Evolutionary conservation across 2,888 invertebrate species (phyloP).

Genomic region (Cephus nigrinus): DNA sequence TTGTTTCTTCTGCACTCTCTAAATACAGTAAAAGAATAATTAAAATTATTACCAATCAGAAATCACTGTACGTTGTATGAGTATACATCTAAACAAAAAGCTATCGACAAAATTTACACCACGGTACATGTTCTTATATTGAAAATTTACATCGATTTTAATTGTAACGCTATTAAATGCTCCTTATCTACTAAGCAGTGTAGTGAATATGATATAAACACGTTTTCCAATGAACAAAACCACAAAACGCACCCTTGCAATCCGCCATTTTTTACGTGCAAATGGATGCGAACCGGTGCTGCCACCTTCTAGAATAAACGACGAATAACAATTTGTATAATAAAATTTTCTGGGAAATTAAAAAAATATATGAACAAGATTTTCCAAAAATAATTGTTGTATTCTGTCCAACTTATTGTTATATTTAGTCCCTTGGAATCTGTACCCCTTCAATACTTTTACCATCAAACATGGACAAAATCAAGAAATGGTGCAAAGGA

Average conservation of each 20-base stretch:
- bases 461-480: not conserved
- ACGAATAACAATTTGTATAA: not conserved
- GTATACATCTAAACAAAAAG: not conserved
- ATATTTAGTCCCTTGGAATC: not conserved
- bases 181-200: not conserved
- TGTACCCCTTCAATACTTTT: not conserved
- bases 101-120: not conserved
- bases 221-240: constrained; percentile 35
- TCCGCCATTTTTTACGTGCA: constrained; percentile 53
- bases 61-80: not conserved
- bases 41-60: constrained; percentile 16
- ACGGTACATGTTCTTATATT: not conserved
- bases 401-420: not conserved
- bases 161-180: not conserved
- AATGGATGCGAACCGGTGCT: not conserved
- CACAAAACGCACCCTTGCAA: constrained; percentile 59
- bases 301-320: not conserved
- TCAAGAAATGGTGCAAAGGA: not conserved
- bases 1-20: constrained; percentile 51
- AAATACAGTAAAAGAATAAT: constrained; percentile 31
- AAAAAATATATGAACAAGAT: not conserved
- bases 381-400: not conserved
- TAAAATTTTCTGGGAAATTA: not conserved
- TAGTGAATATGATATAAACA: constrained; percentile 28
- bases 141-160: not conserved